Percentiles rank a stretch among this genome's conserved stretches.
phyloP scores from a whole-genome alignment of 1,140 invertebrate genomes.

The Wasmannia auropunctata region DNA sequence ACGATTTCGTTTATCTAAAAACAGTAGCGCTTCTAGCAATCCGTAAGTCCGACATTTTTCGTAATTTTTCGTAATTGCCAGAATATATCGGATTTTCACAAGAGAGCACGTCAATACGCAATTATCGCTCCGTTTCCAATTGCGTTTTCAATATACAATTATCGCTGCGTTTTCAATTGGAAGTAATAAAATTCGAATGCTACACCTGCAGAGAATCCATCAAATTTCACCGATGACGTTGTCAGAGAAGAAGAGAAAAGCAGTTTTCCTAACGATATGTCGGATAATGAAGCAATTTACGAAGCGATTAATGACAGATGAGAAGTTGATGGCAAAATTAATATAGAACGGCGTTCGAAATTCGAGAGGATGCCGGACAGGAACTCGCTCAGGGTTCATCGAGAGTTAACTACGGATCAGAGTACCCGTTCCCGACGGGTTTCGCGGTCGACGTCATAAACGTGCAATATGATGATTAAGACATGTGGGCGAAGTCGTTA shows the following conservation, averaged over 20 bases:
- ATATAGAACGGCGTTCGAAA: neutral
- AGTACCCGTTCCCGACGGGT: neutral
- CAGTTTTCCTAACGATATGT: neutral
- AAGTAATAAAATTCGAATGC: neutral
- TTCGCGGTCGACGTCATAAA: conserved; percentile 8
- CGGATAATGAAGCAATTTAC: neutral
- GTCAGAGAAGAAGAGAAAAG: conserved; percentile 1
- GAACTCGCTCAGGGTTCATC: neutral
- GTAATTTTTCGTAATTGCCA: neutral
- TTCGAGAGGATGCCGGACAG: neutral
- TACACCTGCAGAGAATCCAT: neutral
- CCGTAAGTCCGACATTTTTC: neutral
- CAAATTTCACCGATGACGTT: neutral
- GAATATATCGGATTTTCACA: neutral
- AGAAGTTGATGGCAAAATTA: neutral
- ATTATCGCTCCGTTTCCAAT: neutral
- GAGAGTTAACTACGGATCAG: conserved; percentile 10
- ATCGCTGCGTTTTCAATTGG: neutral
- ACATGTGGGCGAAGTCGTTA: conserved; percentile 25
- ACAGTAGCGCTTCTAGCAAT: neutral
- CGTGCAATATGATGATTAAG: conserved; percentile 38
- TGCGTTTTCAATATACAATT: neutral
- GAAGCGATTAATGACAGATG: neutral
- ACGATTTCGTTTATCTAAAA: neutral
- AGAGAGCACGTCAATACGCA: neutral